Evolutionary conservation across 2,797 vertebrate genomes (phyloP), one percentile per base, ranked within the genome.

Genomic region (Alosa sapidissima): DNA sequence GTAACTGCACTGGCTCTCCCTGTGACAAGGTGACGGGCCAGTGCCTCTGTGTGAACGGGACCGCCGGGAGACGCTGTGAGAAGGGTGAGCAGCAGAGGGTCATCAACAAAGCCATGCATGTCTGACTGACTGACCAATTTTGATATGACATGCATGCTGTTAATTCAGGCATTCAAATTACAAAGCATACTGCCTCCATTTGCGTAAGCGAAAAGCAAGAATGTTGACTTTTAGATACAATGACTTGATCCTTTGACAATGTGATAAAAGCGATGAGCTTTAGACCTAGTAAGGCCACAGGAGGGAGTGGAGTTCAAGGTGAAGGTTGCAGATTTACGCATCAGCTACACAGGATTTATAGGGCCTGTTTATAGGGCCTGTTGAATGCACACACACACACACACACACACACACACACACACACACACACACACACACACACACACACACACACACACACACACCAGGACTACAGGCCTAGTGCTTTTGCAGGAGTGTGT

Each of bases 31-130:
- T 92, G 88, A 95, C 91, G 0, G 98, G 98, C 13, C 92, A 90
- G 13, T 99, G 98, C 87, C 88, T 78, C 81, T 99, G 98, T 89
- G 95, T 91, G 0, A 91, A 96, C 0, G 98, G 98, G 58, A 94
- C 91, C 81, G 94, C 90, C 0, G 98, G 98, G 33, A 82, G 89
- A 0, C 93, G 90, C 89, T 99, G 98, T 75, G 94, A 96, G 86
- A 94, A 93, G 92, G 95, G 98, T 99, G 89, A 96, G 97, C 16
- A 41, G 0, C 21, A 24, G 6, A 62, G 7, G 58, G n/a, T 0
- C 58, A 4, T 62, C 54, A 19, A 28, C 24, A 60, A 62, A 24
- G n/a, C 60, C n/a, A n/a, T 28, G 54, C 54, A 19, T 28, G 60
- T 24, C 60, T 24, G 60, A n/a, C 58, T 60, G 58, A 62, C 60